phyloP scores from a whole-genome alignment of 2,113 vertebrate species.

The Arvicanthis niloticus region DNA sequence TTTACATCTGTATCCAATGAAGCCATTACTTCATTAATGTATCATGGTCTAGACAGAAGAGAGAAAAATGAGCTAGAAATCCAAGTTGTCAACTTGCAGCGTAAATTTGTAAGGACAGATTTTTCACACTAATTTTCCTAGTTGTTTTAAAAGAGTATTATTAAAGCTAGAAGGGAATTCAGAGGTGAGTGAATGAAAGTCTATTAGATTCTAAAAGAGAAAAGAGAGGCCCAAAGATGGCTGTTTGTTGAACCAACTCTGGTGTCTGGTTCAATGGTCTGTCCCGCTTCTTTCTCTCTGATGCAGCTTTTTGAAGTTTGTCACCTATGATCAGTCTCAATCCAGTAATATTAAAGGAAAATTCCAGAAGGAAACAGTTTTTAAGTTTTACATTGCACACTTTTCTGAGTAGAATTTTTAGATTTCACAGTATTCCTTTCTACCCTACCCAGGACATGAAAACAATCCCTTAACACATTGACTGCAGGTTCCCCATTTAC shows the following conservation, averaged over 20 bases:
- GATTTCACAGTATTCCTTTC: background rate
- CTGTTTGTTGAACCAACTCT: slow-evolving; percentile 10
- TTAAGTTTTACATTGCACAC: background rate
- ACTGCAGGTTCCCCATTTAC: background rate
- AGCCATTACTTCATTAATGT: slow-evolving; percentile 38
- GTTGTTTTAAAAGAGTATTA: slow-evolving; percentile 44
- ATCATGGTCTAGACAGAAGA: slow-evolving; percentile 6
- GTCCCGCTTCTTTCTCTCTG: background rate
- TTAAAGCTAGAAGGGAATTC: slow-evolving; percentile 53
- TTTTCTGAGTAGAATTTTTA: background rate
- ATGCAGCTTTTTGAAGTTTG: background rate
- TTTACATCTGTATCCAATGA: background rate
- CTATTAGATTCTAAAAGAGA: slow-evolving; percentile 26
- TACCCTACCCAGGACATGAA: background rate
- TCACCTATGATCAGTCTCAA: background rate
- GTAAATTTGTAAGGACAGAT: slow-evolving; percentile 2
- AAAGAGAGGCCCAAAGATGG: background rate
- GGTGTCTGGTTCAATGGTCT: background rate
- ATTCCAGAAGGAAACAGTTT: background rate
- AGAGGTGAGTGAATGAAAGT: slow-evolving; percentile 30
- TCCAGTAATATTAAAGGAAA: background rate
- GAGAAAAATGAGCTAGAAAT: slow-evolving; percentile 11
- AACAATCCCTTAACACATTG: background rate
- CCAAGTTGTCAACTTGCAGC: background rate
- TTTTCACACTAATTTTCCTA: slow-evolving; percentile 16